phyloP scores from a whole-genome alignment of 2,113 vertebrate genomes.

The Cynopterus brachyotis region DNA sequence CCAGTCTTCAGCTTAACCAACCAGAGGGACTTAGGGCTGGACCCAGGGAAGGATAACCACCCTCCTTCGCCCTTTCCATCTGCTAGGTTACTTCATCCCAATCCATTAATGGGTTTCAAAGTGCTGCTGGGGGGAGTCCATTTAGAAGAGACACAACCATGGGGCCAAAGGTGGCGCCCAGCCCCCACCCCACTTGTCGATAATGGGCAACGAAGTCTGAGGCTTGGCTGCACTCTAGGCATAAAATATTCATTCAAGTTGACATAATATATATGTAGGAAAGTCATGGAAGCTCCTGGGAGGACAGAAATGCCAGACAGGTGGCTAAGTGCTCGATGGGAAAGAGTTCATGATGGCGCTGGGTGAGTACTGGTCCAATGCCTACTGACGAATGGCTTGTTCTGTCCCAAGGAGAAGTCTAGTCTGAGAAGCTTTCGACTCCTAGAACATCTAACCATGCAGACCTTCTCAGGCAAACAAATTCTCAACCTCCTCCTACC shows the following conservation, averaged over 20 bases:
- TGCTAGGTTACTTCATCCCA: conserved; percentile 51
- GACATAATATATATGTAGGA: conserved; percentile 63
- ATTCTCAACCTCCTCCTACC: background rate
- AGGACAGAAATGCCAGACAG: conserved; percentile 59
- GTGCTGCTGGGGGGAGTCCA: conserved; percentile 60
- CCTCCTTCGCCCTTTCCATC: conserved; percentile 46
- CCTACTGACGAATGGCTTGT: background rate
- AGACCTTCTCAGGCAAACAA: conserved; percentile 30
- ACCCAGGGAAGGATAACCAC: background rate
- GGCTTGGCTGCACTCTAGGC: conserved; percentile 59
- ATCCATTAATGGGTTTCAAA: conserved; percentile 64
- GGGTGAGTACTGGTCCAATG: conserved; percentile 26
- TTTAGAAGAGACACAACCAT: conserved; percentile 53
- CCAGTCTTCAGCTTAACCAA: background rate
- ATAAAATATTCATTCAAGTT: conserved; percentile 78
- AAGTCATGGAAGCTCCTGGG: conserved; percentile 57
- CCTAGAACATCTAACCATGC: background rate
- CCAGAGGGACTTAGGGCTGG: background rate
- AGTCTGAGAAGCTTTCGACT: background rate
- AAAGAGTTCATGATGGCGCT: background rate
- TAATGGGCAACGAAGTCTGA: conserved; percentile 71
- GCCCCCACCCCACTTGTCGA: conserved; percentile 45
- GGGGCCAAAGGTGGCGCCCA: conserved; percentile 63
- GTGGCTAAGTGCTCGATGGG: conserved; percentile 61
- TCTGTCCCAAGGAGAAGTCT: conserved; percentile 21